Conservation (phyloP, 2,888 invertebrate species). For the Epiblema foenella region DNA sequence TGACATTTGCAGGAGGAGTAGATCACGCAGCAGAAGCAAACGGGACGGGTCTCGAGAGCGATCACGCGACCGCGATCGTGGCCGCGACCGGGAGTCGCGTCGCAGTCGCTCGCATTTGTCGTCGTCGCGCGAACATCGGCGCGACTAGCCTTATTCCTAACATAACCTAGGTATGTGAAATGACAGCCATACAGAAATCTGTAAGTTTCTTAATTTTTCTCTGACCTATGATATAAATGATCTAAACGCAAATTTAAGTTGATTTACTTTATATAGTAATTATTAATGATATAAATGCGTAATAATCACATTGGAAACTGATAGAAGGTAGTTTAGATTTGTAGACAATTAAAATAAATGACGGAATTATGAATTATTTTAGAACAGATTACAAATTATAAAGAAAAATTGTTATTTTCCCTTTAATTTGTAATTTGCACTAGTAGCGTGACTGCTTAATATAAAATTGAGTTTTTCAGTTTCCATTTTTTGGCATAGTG, state of each 20-base stretch:
- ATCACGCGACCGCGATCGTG: slow-evolving; percentile 43
- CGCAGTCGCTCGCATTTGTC: slow-evolving; percentile 76
- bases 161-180: background rate
- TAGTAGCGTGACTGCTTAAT: no score
- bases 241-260: slow-evolving; percentile 1
- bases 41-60: slow-evolving; percentile 65
- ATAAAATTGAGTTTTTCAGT: no score
- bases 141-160: slow-evolving; percentile 60
- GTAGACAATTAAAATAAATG: background rate
- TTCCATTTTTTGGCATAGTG: background rate
- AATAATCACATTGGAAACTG: slow-evolving; percentile 27
- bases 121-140: slow-evolving; percentile 69
- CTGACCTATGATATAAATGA: background rate
- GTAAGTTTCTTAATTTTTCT: background rate
- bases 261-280: slow-evolving; percentile 15
- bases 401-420: no score
- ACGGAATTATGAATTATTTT: background rate
- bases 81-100: slow-evolving; percentile 55
- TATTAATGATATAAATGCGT: slow-evolving; percentile 7
- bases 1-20: slow-evolving; percentile 53
- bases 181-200: slow-evolving; percentile 17
- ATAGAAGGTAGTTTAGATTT: slow-evolving; percentile 2
- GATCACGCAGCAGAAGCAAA: slow-evolving; percentile 70
- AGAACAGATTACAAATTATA: no score
- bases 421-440: no score